Conservation (phyloP, 2,888 invertebrate species). For the Xestoiulus laeticollis region DNA sequence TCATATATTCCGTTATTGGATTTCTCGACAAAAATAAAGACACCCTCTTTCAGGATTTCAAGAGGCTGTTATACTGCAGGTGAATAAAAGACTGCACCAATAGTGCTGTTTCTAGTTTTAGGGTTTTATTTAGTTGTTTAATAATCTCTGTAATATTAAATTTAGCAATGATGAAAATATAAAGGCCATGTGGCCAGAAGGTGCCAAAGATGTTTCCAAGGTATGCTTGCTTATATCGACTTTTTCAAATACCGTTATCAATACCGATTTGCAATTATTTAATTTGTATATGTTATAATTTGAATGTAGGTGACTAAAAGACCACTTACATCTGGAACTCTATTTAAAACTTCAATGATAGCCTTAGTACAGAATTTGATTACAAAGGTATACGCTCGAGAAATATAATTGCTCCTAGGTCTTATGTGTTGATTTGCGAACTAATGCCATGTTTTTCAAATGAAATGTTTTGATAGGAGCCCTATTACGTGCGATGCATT, state of each 20-base stretch:
- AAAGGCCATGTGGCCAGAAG: slow-evolving; percentile 95
- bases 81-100: slow-evolving; percentile 56
- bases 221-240: slow-evolving; percentile 63
- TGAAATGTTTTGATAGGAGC: slow-evolving; percentile 69
- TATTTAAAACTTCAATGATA: slow-evolving; percentile 95
- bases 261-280: neutral
- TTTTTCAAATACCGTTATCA: neutral
- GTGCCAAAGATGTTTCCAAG: slow-evolving; percentile 86
- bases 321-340: slow-evolving; percentile 90
- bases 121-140: too few relatives aligned
- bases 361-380: slow-evolving; percentile 86
- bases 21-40: slow-evolving; percentile 99
- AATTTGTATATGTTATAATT: neutral
- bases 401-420: too few relatives aligned
- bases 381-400: slow-evolving; percentile 74
- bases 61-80: slow-evolving; percentile 83
- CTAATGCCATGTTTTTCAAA: too few relatives aligned
- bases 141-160: slow-evolving; percentile 42
- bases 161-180: slow-evolving; percentile 69
- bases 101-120: neutral
- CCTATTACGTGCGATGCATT: slow-evolving; percentile 96
- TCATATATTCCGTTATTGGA: slow-evolving; percentile 86
- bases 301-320: slow-evolving; percentile 84
- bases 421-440: too few relatives aligned
- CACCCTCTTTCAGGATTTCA: slow-evolving; percentile 95